phyloP scores from a whole-genome alignment of 2,888 invertebrate genomes.

The Lymantria monacha region DNA sequence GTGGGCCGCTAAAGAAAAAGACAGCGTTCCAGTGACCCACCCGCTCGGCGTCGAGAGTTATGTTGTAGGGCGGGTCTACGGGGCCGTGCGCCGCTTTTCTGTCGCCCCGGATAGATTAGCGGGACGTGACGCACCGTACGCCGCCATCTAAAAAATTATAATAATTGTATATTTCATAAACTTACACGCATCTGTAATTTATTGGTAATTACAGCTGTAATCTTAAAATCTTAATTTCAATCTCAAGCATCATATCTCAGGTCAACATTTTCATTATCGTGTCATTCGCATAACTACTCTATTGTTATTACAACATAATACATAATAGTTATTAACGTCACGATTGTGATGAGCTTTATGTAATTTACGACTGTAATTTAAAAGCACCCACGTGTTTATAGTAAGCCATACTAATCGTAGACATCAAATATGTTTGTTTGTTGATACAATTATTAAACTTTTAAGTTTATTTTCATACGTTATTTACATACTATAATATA shows the following conservation, averaged over 20 bases:
- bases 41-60: no score
- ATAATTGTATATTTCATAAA: neutral
- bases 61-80: no score
- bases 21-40: no score
- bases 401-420: conserved; percentile 14
- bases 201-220: neutral
- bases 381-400: conserved; percentile 33
- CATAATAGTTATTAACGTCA: conserved; percentile 17
- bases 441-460: no score
- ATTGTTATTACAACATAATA: conserved; percentile 26
- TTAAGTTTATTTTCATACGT: no score
- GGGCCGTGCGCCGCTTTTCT: no score
- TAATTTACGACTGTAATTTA: conserved; percentile 41
- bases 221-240: neutral
- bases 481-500: no score
- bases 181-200: neutral
- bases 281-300: neutral
- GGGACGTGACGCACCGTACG: no score
- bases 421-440: no score
- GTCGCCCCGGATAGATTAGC: no score
- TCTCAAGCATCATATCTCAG: neutral
- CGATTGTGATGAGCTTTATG: conserved; percentile 37
- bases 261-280: conserved; percentile 1
- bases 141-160: no score
- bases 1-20: no score